Base-by-base conservation (phyloP, 2,113 vertebrate genomes). In the Campylomormyrus numenius region DNA sequence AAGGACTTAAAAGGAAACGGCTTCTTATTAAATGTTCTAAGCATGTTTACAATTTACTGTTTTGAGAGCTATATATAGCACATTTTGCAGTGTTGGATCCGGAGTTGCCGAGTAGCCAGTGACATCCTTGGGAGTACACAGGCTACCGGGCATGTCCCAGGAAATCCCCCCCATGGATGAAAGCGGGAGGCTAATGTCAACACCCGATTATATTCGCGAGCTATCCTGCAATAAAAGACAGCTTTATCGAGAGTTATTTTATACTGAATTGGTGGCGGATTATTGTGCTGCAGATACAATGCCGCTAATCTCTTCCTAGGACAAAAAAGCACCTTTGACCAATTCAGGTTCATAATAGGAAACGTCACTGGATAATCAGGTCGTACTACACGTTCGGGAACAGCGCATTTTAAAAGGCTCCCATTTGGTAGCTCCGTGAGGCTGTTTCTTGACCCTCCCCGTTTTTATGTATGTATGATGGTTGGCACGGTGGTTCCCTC, bases 11-110 rank as follows among this genome's bases (percentile, higher is more conserved):
- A 8, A 39, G 87, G 87, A 88, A 66, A 62, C 56, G 9, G 56
- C 1, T n/a, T 88, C 87, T 88, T 42, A 88, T 88, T 88, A 88
- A 88, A 88, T 66, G 39, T 88, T 62, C 42, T 88, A 24, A 6
- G 35, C 42, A n/a, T 66, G 56, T 88, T 62, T 88, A 66, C 35
- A 58, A 62, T 45, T 42, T 39, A 66, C 53, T 66, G 35, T n/a
- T 66, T n/a, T 46, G 15, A 46, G 53, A 88, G 7, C 53, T 31
- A 66, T 45, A 48, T 52, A 87, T 31, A 53, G 27, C 45, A 56
- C 45, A 50, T 9, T 27, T 45, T 45, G 52, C 35, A 45, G 19
- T 17, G n/a, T 56, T 39, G 27, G 31, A 87, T 87, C 50, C 86
- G 31, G 48, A 35, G 86, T 87, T 87, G 31, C 52, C 53, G 21